phyloP scores from a whole-genome alignment of 2,797 vertebrate genomes.

The Enteromius fasciolatus region DNA sequence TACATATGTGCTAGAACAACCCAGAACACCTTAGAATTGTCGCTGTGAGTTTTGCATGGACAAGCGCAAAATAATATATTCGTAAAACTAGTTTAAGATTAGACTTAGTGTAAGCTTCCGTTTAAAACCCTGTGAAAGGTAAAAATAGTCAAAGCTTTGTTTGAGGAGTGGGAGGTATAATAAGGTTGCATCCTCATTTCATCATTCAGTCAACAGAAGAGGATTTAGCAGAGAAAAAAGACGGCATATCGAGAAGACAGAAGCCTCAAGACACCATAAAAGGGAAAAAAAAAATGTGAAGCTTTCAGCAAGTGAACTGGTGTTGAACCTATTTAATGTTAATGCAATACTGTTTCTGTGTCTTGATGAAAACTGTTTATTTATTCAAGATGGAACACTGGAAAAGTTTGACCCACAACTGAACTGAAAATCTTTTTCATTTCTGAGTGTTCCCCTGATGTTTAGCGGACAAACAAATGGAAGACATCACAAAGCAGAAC shows the following conservation, averaged over 20 bases:
- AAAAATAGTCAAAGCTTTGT: slow-evolving; percentile 17
- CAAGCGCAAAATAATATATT: neutral
- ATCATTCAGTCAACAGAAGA: slow-evolving; percentile 44
- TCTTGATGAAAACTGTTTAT: slow-evolving; percentile 11
- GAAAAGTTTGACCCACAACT: slow-evolving; percentile 6
- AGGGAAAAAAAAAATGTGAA: slow-evolving; percentile 25
- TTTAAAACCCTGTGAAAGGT: neutral
- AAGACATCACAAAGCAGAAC: neutral
- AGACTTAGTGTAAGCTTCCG: neutral
- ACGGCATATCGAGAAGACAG: neutral
- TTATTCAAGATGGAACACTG: slow-evolving; percentile 32
- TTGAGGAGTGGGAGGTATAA: slow-evolving; percentile 5
- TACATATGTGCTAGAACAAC: neutral
- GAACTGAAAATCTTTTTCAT: slow-evolving; percentile 23
- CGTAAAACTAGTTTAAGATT: neutral
- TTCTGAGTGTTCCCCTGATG: slow-evolving; percentile 14
- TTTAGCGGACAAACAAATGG: slow-evolving; percentile 22
- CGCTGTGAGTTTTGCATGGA: slow-evolving; percentile 1
- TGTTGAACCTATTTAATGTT: slow-evolving; percentile 25
- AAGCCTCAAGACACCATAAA: slow-evolving; percentile 20
- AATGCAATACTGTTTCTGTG: neutral
- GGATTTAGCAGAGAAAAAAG: neutral
- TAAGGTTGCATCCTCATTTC: slow-evolving; percentile 51
- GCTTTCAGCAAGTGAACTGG: slow-evolving; percentile 34
- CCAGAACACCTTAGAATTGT: neutral